These are phyloP conservation scores for Paradoxurus hermaphroditus DNA, from an alignment of 2,113 vertebrate species.

Conservation along the genomic window DNA sequence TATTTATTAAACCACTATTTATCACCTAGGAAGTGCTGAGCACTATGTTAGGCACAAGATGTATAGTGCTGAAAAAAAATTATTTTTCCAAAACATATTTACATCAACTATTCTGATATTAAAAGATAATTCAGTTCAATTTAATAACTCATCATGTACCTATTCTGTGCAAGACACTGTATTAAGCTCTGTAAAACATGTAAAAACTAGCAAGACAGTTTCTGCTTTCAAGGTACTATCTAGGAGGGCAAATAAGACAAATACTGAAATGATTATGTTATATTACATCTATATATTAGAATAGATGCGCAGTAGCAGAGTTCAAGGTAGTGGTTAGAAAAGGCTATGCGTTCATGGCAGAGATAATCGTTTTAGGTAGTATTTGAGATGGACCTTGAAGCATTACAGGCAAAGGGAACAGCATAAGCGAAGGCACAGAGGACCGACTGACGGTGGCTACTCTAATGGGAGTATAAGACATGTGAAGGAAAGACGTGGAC, in stretches of 20 bases:
- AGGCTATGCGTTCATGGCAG: neutral
- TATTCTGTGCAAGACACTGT: neutral
- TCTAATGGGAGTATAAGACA: fast-evolving
- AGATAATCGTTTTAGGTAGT: neutral
- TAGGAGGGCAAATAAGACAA: neutral
- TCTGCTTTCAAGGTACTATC: neutral
- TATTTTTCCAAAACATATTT: neutral
- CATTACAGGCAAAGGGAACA: neutral
- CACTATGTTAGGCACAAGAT: neutral
- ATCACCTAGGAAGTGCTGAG: neutral
- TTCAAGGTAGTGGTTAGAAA: neutral
- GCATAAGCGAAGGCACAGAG: neutral
- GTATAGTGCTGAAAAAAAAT: neutral
- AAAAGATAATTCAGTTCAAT: neutral
- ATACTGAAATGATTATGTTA: neutral
- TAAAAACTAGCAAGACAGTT: neutral
- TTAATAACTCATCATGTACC: neutral
- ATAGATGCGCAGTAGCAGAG: neutral
- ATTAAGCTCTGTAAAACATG: neutral
- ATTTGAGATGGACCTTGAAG: neutral
- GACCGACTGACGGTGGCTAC: neutral
- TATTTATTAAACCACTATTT: neutral
- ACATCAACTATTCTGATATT: neutral
- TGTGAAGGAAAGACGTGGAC: neutral
- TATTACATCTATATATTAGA: too few species aligned